Evolutionary conservation across 1,140 invertebrate genomes (phyloP).

Genomic region (Hirudo medicinalis): DNA sequence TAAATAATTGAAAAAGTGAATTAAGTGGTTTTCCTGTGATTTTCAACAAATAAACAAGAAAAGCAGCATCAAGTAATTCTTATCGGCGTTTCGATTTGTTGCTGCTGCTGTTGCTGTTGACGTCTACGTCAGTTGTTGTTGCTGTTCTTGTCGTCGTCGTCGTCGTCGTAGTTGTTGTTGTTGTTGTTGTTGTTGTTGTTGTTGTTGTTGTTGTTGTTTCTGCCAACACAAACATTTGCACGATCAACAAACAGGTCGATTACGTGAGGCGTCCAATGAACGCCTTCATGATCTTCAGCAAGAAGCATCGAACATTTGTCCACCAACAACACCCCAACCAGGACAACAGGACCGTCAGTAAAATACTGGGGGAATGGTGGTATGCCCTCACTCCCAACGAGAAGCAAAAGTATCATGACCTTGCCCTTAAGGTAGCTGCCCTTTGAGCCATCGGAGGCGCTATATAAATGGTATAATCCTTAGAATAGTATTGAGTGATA

Average conservation of each 20-base stretch:
- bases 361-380: conserved; percentile 98
- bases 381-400: conserved; percentile 79
- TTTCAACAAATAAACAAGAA: background rate
- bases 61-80: background rate
- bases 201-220: background rate
- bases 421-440: conserved; percentile 67
- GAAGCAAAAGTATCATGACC: conserved; percentile 89
- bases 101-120: background rate
- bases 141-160: no score
- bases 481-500: no score
- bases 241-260: conserved; percentile 22
- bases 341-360: conserved; percentile 94
- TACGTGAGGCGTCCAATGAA: conserved; percentile 92
- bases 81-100: background rate
- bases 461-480: background rate
- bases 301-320: conserved; percentile 82
- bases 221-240: background rate
- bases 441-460: background rate
- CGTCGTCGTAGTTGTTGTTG: no score
- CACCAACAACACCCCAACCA: conserved; percentile 93
- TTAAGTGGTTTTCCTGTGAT: background rate
- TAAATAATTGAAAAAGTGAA: no score
- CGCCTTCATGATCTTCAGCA: conserved; percentile 99
- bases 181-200: no score
- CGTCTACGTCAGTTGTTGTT: background rate